Evolutionary conservation across 30 jellyfish, hydroid and myxozoan species (phyloP), one percentile per base, ranked within the genome.

Genomic region (Pelagia noctiluca): DNA sequence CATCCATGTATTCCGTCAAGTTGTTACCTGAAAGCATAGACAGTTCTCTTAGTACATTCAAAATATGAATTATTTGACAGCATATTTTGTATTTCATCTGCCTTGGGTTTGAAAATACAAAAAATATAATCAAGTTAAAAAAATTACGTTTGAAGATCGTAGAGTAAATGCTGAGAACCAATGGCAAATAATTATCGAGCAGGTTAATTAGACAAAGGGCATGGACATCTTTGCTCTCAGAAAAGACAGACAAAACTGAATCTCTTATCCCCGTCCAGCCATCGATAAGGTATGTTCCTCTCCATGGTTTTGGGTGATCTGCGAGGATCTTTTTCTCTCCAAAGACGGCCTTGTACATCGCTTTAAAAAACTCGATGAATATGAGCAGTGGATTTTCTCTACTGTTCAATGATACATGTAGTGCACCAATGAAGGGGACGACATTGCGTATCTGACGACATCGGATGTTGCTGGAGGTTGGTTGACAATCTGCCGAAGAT

Each of bases 251-350:
- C 63, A 76, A 13, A 37, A 74, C 86, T 12, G 75, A 74, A 1
- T 63, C 82, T 47, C 89, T 36, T 42, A 78, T 37, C 32, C n/a
- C 31, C 1, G 89, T 78, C 89, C 89, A 78, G 52, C 82, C 89
- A 29, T 82, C 80, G 36, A 60, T 30, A 13, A 42, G 35, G 31
- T 60, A 31, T 22, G 61, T 82, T 11, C 36, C 13, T 18, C 35
- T 71, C 23, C 53, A 37, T 16, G 81, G 35, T 25, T 63, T 35
- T 34, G 81, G 89, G 11, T 78, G 54, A 35, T 62, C 76, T 18
- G 82, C 80, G 13, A 78, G 47, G 22, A 60, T 46, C 35, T n/a
- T n/a, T n/a, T 64, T 62, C 35, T 57, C 82, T n/a, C 89, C 89
- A 57, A 78, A 78, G 13, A 78, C 35, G 7, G 71, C 70, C 60